Base-by-base conservation (phyloP, 1,140 invertebrate genomes). In the Calephelis nemesis region DNA sequence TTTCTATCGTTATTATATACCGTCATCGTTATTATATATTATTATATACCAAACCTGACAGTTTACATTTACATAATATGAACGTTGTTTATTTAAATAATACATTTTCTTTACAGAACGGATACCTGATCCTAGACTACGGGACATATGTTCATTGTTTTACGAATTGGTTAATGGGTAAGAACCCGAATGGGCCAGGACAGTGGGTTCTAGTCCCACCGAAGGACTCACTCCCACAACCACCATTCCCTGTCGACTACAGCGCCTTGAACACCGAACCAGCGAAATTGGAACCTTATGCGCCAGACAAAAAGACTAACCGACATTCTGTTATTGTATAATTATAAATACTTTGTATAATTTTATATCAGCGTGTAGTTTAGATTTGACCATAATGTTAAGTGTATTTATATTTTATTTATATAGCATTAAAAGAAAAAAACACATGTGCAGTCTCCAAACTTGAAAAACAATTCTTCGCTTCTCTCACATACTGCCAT, bases 221-320 rank as follows among this genome's bases (percentile, higher is more conserved):
- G 11, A 92, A 93, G 66, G 92, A 91, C n/a, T 88, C 92, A 42
- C 84, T 93, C 10, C 92, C 93, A 6, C 89, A 92, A 15, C 93
- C 93, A 5, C 92, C 93, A 50, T 96, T 95, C 78, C 95, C 95
- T 0, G 94, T 96, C 15, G 95, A 96, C 90, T 96, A 96, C 85
- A 95, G 94, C 74, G 95, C 95, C 9, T 90, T 96, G 66, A 95
- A 95, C 84, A 94, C 94, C 4, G 93, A 95, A 73, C 93, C 93
- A 68, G 94, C 94, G 62, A 94, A 95, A 77, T 77, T 95, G 62
- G 95, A 96, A 84, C 93, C 94, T 68, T 96, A 95, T 78, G 93
- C 92, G 68, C 94, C 94, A 3, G 93, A 95, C 75, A 95, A 94
- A 75, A 94, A 93, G 78, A 94, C 93, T 65, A 95, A 95, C 82